Conservation (phyloP, 2,888 invertebrate genomes). For the Tenthredo notha region DNA sequence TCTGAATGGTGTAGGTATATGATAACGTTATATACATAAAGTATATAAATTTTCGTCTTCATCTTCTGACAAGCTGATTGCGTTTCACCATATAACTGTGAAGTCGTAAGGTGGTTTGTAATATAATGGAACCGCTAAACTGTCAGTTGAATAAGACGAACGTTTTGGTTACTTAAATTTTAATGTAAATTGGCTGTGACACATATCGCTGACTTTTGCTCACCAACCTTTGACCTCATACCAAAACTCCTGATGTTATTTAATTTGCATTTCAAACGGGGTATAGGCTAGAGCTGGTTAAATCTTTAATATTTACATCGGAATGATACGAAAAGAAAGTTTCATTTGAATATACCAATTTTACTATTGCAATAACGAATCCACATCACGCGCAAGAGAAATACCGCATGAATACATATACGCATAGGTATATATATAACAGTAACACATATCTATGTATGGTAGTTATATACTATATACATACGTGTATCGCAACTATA, state of each 20-base stretch:
- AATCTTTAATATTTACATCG: slow-evolving; percentile 23
- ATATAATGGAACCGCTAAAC: slow-evolving; percentile 31
- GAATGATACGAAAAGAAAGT: slow-evolving; percentile 12
- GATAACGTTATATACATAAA: background rate
- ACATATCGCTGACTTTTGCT: slow-evolving; percentile 2
- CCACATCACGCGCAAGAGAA: background rate
- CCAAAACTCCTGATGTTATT: background rate
- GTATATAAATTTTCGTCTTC: background rate
- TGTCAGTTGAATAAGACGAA: slow-evolving; percentile 39
- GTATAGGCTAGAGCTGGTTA: slow-evolving; percentile 1
- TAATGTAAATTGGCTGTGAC: slow-evolving; percentile 35
- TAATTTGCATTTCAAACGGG: slow-evolving; percentile 29
- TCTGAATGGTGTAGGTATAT: background rate
- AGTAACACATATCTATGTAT: background rate
- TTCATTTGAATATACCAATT: slow-evolving; percentile 20
- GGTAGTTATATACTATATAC: too few species aligned
- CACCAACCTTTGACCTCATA: background rate
- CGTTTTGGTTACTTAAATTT: slow-evolving; percentile 36
- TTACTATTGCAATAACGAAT: slow-evolving; percentile 9
- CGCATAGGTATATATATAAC: background rate
- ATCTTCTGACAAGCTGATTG: background rate
- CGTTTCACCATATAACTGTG: background rate
- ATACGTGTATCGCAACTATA: background rate
- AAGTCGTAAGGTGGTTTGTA: background rate
- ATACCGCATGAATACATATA: slow-evolving; percentile 1